Percentiles rank a stretch among this genome's conserved stretches.
Evolutionary conservation across 2,797 vertebrate species (phyloP).

Genomic region (Catostomus latipinnis): DNA sequence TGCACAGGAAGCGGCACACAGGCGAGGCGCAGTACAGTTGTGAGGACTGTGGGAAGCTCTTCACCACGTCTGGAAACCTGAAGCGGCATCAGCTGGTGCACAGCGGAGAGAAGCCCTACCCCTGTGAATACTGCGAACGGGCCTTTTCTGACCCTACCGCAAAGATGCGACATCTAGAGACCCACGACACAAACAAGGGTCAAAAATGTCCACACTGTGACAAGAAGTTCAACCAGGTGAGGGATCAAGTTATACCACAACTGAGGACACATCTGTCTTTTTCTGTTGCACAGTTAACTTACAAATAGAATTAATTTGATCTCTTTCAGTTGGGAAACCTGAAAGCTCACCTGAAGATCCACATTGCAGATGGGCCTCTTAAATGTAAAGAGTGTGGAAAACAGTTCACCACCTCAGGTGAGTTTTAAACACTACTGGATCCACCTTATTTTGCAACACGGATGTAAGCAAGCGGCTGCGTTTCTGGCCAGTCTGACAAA

Average conservation of each 20-base stretch:
- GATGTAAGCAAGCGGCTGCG: too few species aligned
- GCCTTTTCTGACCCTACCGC: slow-evolving; percentile 97
- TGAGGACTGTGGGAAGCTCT: slow-evolving; percentile 92
- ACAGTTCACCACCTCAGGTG: slow-evolving; percentile 98
- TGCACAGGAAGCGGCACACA: slow-evolving; percentile 96
- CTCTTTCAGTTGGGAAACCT: slow-evolving; percentile 87
- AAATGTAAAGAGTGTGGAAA: slow-evolving; percentile 97
- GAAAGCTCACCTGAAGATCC: slow-evolving; percentile 96
- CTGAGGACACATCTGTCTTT: too few species aligned
- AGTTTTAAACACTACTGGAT: slow-evolving; percentile 4
- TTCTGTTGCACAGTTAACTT: neutral
- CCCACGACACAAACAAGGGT: slow-evolving; percentile 94
- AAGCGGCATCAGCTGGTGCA: slow-evolving; percentile 98
- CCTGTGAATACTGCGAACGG: slow-evolving; percentile 92
- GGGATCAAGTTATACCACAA: slow-evolving; percentile 8
- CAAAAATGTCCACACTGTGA: slow-evolving; percentile 96
- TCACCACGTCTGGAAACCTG: slow-evolving; percentile 96
- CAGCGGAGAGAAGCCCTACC: slow-evolving; percentile 96
- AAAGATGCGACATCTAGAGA: slow-evolving; percentile 98
- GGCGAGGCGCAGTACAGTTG: slow-evolving; percentile 94
- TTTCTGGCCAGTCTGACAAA: too few species aligned
- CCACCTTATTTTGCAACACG: too few species aligned
- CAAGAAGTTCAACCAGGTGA: slow-evolving; percentile 97
- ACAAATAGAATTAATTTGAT: neutral
- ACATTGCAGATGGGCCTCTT: slow-evolving; percentile 91